phyloP scores from a whole-genome alignment of 64 coral and sea anemone species.

The Dendrophyllia cribrosa region DNA sequence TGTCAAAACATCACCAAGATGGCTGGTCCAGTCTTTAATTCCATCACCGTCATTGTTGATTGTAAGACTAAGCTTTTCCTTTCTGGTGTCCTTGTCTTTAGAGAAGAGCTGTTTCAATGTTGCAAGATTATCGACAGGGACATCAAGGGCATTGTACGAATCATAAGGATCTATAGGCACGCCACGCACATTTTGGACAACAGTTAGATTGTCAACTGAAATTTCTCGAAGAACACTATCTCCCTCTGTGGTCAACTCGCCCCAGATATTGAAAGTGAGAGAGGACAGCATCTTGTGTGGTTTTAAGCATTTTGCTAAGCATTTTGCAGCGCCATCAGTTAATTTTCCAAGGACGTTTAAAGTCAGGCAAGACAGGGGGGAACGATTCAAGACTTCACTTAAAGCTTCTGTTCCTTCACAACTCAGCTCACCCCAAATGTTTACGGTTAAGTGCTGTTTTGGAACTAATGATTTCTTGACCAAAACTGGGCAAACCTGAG shows the following conservation, averaged over 20 bases:
- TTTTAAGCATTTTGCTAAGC: neutral
- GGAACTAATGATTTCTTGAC: neutral
- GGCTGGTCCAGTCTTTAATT: neutral
- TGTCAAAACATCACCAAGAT: neutral
- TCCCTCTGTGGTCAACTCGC: neutral
- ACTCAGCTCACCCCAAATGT: neutral
- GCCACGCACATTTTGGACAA: neutral
- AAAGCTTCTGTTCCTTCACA: neutral
- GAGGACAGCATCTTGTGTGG: neutral
- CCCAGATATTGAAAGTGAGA: conserved; percentile 1
- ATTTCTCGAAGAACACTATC: neutral
- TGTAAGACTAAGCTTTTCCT: neutral
- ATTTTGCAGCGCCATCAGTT: neutral
- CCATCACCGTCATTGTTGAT: neutral
- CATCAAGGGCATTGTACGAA: neutral
- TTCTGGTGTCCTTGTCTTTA: neutral
- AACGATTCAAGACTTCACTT: neutral
- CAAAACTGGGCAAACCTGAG: neutral
- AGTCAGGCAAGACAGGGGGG: neutral
- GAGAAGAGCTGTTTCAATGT: neutral
- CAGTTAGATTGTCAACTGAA: neutral
- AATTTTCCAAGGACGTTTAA: neutral
- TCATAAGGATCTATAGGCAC: too few relatives aligned
- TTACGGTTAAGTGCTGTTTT: neutral
- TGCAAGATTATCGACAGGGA: neutral